Evolutionary conservation across 2,888 invertebrate species (phyloP), one percentile per base, ranked within the genome.

Genomic region (Chrysolina haemoptera): DNA sequence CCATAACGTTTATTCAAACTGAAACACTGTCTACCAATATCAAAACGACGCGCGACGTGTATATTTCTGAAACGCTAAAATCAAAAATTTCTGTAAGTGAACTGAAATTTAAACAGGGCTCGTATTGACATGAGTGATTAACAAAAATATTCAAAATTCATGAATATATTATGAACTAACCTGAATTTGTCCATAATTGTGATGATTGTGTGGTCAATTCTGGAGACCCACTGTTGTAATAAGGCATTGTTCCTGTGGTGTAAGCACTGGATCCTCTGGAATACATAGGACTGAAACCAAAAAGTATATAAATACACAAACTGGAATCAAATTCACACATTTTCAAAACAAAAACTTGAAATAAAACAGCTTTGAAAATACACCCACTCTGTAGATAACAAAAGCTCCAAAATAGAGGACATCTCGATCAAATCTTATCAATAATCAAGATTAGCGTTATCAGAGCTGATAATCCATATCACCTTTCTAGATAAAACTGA

Each of bases 141-240:
- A 3, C 35, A 27, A 1, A 35, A 6, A 6, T 35, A 35, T 35
- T 35, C 8, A 6, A 6, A 6, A 35, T 27, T 27, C 27, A 35
- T 35, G 8, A 8, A 35, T 35, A 8, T 3, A 11, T 43, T 65
- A 62, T 12, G 6, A 62, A 82, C 85, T 82, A 79, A 87, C 87
- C 86, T 76, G 86, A 81, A 81, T 87, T 87, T 46, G 84, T 82
- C 87, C 87, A 87, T 66, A 86, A 70, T 76, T 86, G 86, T 59
- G 84, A 76, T 3, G 83, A 73, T 75, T 86, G 86, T 5, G 84
- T 80, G 20, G 83, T 83, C 70, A 86, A 48, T 79, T 87, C 87
- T 0, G 87, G 86, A 6, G 87, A 87, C 65, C 84, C 85, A 11
- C 81, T 82, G 53, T 84, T 83, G 71, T 85, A 85, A 74, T 86